Base-by-base conservation (phyloP, 1,140 invertebrate genomes). In the Fopius arisanus region DNA sequence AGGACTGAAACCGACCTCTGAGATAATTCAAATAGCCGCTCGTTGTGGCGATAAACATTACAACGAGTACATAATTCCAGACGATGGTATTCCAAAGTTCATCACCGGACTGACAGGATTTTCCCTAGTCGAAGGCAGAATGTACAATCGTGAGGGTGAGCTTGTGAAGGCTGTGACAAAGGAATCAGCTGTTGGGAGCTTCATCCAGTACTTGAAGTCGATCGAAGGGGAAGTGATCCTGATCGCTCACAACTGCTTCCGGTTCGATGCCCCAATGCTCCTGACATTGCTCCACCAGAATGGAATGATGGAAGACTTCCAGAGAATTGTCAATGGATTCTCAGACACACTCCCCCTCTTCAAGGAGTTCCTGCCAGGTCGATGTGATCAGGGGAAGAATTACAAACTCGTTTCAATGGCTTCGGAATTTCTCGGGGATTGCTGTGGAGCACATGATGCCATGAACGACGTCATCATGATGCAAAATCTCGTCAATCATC, bases 1-100 rank as follows among this genome's bases (percentile, higher is more conserved):
- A 19, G 76, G 76, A 23, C 37, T 73, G 12, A 29, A 29, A n/a
- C 48, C 23, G 33, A 69, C 51, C 9, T 43, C 71, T n/a, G 71
- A 75, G 70, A 77, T 77, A 41, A 29, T 77, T 33, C 73, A 75
- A 59, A 77, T 77, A 14, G 66, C 69, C 9, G 76, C 76, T 0
- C 71, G 72, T 29, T 29, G 31, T 33, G 54, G 63, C 16, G 70
- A 77, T 4, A 37, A 23, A 1, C 26, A 5, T 28, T 77, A 71
- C 59, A 74, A 66, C 41, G 37, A 65, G 6, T 74, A 69, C 67
- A 66, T 74, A 23, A 21, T 73, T 14, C 76, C 73, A 23, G 70
- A 26, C 16, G n/a, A 70, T 72, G 75, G 75, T 76, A 77, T 75
- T 70, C 29, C 31, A 23, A n/a, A 67, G 9, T 26, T 62, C n/a